phyloP scores from a whole-genome alignment of 2,797 vertebrate genomes.

The Sebastiscus tertius region DNA sequence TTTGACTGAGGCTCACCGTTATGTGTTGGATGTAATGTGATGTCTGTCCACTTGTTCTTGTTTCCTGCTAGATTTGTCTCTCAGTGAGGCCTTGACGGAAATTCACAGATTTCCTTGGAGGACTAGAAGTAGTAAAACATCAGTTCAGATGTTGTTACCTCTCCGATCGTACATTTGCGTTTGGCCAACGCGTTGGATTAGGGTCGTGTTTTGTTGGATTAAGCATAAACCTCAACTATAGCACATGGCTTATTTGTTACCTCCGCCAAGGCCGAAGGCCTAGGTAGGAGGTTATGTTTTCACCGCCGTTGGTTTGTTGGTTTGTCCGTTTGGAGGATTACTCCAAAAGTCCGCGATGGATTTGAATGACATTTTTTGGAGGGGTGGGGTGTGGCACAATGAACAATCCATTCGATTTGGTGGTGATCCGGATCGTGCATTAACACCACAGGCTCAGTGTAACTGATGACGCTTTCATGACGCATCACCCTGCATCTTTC shows the following conservation, averaged over 20 bases:
- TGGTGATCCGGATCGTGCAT: too few species aligned
- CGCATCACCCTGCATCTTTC: too few species aligned
- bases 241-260: background rate
- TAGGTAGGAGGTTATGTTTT: too few species aligned
- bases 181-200: background rate
- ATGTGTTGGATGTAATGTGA: background rate
- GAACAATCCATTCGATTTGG: too few species aligned
- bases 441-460: too few species aligned
- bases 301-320: too few species aligned
- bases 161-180: background rate
- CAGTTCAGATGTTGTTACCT: background rate
- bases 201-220: background rate
- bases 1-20: background rate
- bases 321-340: too few species aligned
- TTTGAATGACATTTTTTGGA: too few species aligned
- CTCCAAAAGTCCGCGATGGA: too few species aligned
- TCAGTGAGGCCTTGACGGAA: background rate
- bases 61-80: conserved; percentile 6
- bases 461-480: too few species aligned
- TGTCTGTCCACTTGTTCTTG: conserved; percentile 2
- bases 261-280: too few species aligned
- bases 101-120: conserved; percentile 2
- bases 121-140: background rate
- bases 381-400: too few species aligned
- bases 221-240: background rate